Percentiles rank a stretch among this genome's conserved stretches.
Conservation (phyloP, 2,797 vertebrate species). For the Phrynocephalus vlangalii region DNA sequence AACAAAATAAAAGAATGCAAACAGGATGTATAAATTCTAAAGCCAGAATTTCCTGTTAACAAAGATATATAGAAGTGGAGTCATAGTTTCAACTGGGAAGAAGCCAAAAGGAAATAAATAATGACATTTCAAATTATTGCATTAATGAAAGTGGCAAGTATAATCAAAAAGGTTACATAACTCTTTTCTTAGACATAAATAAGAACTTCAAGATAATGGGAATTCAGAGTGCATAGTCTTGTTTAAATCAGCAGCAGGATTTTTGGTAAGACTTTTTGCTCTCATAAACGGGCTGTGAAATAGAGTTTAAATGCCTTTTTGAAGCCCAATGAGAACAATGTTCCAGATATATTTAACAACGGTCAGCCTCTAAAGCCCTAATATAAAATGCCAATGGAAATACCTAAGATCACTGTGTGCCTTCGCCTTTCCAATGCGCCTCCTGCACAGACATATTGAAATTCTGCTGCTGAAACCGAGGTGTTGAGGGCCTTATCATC, state of each 20-base stretch:
- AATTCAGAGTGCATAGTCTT: slow-evolving; percentile 28
- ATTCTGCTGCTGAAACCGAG: no score
- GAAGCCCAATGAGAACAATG: no score
- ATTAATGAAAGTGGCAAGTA: slow-evolving; percentile 58
- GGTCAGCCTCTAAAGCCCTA: no score
- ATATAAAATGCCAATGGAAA: no score
- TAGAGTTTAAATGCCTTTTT: no score
- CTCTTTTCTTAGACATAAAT: slow-evolving; percentile 46
- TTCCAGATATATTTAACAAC: no score
- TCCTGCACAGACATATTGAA: no score
- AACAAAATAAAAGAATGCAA: slow-evolving; percentile 49
- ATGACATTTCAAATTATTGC: slow-evolving; percentile 46
- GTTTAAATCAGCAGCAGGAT: slow-evolving; percentile 1
- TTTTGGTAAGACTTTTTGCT: background rate
- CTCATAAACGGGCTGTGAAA: background rate
- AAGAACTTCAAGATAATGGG: slow-evolving; percentile 26
- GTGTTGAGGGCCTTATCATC: no score
- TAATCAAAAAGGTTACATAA: slow-evolving; percentile 60
- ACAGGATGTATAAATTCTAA: slow-evolving; percentile 58
- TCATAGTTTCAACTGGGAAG: slow-evolving; percentile 50
- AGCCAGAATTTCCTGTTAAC: slow-evolving; percentile 44
- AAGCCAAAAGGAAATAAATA: slow-evolving; percentile 64
- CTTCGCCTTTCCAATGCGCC: no score
- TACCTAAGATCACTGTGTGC: no score
- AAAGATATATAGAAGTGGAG: slow-evolving; percentile 56